Base-by-base conservation (phyloP, 2,888 invertebrate species). In the Eledona agricola region DNA sequence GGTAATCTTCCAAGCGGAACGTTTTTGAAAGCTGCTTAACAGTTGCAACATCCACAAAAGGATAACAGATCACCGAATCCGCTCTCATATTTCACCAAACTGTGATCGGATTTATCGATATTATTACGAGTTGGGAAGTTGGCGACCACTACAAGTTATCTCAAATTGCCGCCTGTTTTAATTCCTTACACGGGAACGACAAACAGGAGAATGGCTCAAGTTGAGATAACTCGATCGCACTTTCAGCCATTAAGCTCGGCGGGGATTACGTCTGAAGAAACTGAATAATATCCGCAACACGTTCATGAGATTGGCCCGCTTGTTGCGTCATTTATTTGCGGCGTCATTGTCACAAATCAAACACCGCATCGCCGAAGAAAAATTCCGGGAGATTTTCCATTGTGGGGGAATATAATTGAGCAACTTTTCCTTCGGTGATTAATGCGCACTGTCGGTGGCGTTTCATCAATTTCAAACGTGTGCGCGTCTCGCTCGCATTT, bases 171-270 rank as follows among this genome's bases (percentile, higher is more conserved):
- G 43, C 49, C 49, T 54, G 49, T 54, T 54, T 54, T 54, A 50
- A 49, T 54, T 15, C 19, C 23, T 15, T 40, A 28, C 17, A 51
- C 51, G 40, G 51, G 51, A 47, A 55, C 55, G 51, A 51, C 51
- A 52, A 55, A 52, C 54, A 51, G 54, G 56, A 56, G 57, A 47
- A 51, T 53, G 55, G 53, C 62, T 64, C 46, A 58, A 59, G 55
- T 63, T 54, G 52, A 64, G 60, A 64, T 63, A 65, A 64, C 63
- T 64, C 61, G 60, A 62, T 64, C 62, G 58, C 60, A 63, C 64
- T 64, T 66, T 55, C 58, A 45, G 58, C 61, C 62, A 62, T 65
- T 65, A 63, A 62, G 57, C 55, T 57, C 49, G n/a, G 53, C 62
- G 53, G 45, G 63, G 54, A 60, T 62, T 65, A 63, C 58, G 60